phyloP scores from a whole-genome alignment of 2,888 invertebrate species.

The Lasioglossum zephyrum region DNA sequence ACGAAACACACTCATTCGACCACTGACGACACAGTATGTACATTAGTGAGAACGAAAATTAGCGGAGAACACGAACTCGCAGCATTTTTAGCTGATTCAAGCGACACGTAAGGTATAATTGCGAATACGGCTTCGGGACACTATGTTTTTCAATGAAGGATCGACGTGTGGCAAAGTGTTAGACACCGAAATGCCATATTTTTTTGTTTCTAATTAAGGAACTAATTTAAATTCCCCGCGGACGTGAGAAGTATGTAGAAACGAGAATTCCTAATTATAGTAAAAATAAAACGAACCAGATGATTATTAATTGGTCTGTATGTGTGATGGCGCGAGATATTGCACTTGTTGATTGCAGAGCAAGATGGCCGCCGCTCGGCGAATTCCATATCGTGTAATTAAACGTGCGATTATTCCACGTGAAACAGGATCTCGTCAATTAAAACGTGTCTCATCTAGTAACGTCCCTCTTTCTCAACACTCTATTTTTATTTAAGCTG shows the following conservation, averaged over 20 bases:
- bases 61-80: constrained; percentile 33
- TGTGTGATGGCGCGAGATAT: constrained; percentile 8
- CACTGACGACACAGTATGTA: constrained; percentile 59
- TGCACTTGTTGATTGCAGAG: constrained; percentile 24
- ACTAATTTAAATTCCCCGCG: background rate
- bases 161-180: constrained; percentile 38
- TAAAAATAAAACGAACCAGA: background rate
- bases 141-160: constrained; percentile 10
- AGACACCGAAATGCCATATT: constrained; percentile 3
- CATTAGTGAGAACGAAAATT: constrained; percentile 51
- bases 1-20: constrained; percentile 51
- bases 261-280: constrained; percentile 35
- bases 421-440: constrained; percentile 40
- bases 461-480: background rate
- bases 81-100: constrained; percentile 37
- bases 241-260: background rate
- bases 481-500: background rate
- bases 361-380: constrained; percentile 13
- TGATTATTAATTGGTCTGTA: background rate
- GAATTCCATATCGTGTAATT: constrained; percentile 23
- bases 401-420: background rate
- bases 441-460: constrained; percentile 11
- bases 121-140: constrained; percentile 25
- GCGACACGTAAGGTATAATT: constrained; percentile 13
- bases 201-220: background rate